A percentile compares a stretch with the other conserved stretches of the same genome.
Conservation (phyloP, 2,797 vertebrate species). For the Girardinus metallicus region DNA sequence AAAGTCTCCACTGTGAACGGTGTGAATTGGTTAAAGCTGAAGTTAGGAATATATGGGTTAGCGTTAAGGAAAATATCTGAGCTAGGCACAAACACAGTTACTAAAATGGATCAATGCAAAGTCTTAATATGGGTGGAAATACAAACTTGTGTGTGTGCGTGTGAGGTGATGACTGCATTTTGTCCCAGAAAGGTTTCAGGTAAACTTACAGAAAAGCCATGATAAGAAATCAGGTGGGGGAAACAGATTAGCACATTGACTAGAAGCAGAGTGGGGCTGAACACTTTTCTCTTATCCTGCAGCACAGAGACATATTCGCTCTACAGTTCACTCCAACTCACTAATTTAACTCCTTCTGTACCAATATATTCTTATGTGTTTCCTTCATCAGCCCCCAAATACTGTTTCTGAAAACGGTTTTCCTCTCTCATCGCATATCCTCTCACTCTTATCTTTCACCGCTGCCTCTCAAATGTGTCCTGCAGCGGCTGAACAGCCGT, state of each 20-base stretch:
- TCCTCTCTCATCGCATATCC: constrained; percentile 45
- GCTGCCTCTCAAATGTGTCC: constrained; percentile 38
- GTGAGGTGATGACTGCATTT: constrained; percentile 16
- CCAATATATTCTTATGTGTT: constrained; percentile 45
- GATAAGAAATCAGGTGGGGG: constrained; percentile 20
- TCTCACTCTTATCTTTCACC: constrained; percentile 41
- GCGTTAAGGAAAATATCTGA: not conserved
- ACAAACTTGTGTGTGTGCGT: constrained; percentile 12
- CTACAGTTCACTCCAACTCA: constrained; percentile 31
- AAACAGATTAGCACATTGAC: not conserved
- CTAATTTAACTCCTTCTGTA: constrained; percentile 42
- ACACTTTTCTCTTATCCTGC: constrained; percentile 59
- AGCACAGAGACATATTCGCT: constrained; percentile 70
- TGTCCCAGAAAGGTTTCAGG: constrained; percentile 44
- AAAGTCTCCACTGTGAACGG: no score
- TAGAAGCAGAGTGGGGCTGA: constrained; percentile 27
- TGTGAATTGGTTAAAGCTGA: no score
- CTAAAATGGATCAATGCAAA: not conserved
- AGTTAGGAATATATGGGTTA: not conserved
- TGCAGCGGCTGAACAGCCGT: constrained; percentile 23
- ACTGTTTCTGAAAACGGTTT: constrained; percentile 35
- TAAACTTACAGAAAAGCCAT: constrained; percentile 49
- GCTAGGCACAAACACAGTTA: not conserved
- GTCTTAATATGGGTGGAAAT: no score
- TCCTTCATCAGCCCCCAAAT: constrained; percentile 4